Evolutionary conservation across 2,888 invertebrate species (phyloP), one percentile per base, ranked within the genome.

Genomic region (Eurois occulta): DNA sequence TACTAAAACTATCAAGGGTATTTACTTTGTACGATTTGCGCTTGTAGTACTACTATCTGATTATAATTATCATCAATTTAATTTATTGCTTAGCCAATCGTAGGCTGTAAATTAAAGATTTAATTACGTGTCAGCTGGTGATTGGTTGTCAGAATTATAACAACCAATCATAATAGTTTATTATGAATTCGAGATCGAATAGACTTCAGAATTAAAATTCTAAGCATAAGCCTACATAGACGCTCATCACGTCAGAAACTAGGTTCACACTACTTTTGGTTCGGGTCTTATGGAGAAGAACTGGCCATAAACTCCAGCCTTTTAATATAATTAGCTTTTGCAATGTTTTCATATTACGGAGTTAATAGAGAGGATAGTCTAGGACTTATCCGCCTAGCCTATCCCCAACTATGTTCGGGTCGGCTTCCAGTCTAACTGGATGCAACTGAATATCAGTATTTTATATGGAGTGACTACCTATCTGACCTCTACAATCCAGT

Each of bases 1-100:
- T 58, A 24, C n/a, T 75, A 65, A 65, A 83, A 67, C 41, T 83
- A 83, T 83, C 60, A 65, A 48, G 32, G 52, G 13, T 67, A 67
- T 74, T 67, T 62, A 62, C 48, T 35, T n/a, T 18, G 71, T 62
- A 55, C 62, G 5, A 46, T 70, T 62, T 77, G 48, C 35, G 28
- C n/a, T n/a, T n/a, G n/a, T n/a, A 32, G 28, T 21, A 48, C 35
- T 35, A 43, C 13, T 35, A 41, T 28, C 21, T 58, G 62, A 68
- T 76, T 66, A 52, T 4, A n/a, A n/a, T n/a, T n/a, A 35, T 62
- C 60, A 55, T 76, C 28, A 52, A 52, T 80, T 58, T 48, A 65
- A 41, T 41, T 11, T 46, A 64, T 48, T 64, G 64, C 32, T 72
- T n/a, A 32, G 46, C 21, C 8, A 58, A 65, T 58, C 8, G n/a